phyloP scores from a whole-genome alignment of 2,888 invertebrate species.

The Endotricha flammealis region DNA sequence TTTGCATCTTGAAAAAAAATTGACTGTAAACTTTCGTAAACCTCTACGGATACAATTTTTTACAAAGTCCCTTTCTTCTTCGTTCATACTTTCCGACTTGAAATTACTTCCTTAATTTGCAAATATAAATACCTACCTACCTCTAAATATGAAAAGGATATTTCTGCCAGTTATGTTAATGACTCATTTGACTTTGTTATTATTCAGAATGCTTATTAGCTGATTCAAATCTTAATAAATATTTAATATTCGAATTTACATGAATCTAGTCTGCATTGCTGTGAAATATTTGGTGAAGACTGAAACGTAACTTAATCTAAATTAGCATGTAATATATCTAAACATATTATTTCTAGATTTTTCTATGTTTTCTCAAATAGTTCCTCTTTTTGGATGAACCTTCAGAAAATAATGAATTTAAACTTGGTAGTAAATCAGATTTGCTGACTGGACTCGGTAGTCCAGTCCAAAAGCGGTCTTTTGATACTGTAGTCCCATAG shows the following conservation, averaged over 20 bases:
- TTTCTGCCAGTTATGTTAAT: constrained; percentile 13
- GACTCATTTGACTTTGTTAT: neutral
- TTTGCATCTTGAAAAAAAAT: neutral
- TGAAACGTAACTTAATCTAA: too few species aligned
- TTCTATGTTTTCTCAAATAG: too few species aligned
- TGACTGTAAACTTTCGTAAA: neutral
- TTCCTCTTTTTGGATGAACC: too few species aligned
- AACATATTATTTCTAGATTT: too few species aligned
- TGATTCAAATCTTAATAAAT: constrained; percentile 1
- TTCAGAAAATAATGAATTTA: too few species aligned
- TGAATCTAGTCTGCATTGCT: too few species aligned
- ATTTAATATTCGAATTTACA: too few species aligned
- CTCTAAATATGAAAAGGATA: constrained; percentile 14
- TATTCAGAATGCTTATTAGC: constrained; percentile 3
- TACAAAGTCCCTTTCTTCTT: constrained; percentile 22
- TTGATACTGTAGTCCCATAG: constrained; percentile 20
- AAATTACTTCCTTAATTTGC: constrained; percentile 27
- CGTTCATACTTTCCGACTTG: constrained; percentile 18
- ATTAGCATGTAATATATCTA: too few species aligned
- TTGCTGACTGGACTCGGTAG: too few species aligned
- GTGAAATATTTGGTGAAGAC: too few species aligned
- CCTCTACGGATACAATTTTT: constrained; percentile 16
- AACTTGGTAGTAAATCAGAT: too few species aligned
- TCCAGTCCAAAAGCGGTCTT: too few species aligned
- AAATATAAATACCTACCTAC: constrained; percentile 20